Percentiles rank a stretch among this genome's conserved stretches.
Conservation (phyloP, 2,113 vertebrate species). For the Paramisgurnus dabryanus region DNA sequence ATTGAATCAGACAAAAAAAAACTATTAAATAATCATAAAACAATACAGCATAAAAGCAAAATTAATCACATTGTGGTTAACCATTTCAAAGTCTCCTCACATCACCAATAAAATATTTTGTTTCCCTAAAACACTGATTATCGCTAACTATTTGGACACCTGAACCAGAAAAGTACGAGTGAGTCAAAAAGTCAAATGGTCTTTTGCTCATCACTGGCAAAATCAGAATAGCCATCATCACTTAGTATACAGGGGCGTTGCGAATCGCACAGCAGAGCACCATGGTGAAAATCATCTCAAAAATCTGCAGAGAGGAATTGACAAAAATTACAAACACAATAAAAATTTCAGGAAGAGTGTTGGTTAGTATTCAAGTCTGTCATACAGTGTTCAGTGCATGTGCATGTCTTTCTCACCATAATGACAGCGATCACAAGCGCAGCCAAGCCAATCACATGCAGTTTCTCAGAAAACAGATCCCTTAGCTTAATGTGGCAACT, state of each 20-base stretch:
- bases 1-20: background rate
- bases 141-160: slow-evolving; percentile 3
- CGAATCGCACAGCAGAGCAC: slow-evolving; percentile 51
- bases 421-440: slow-evolving; percentile 90
- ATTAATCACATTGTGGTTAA: slow-evolving; percentile 7
- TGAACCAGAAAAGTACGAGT: background rate
- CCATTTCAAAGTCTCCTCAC: background rate
- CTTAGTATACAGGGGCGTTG: slow-evolving; percentile 45
- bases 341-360: background rate
- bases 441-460: slow-evolving; percentile 89
- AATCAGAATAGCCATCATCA: background rate
- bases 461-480: slow-evolving; percentile 88
- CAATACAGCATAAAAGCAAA: background rate
- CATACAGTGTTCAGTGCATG: background rate
- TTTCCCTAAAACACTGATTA: slow-evolving; percentile 4
- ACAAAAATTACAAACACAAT: background rate
- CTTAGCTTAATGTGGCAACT: slow-evolving; percentile 85
- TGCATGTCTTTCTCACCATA: slow-evolving; percentile 80
- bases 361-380: slow-evolving; percentile 6
- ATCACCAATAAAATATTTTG: background rate
- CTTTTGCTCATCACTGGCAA: background rate
- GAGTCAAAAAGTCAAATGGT: background rate
- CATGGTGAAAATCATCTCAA: slow-evolving; percentile 56
- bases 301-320: slow-evolving; percentile 32
- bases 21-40: slow-evolving; percentile 20